These are phyloP conservation scores for Pachliopta kotzebuea DNA, from an alignment of 2,888 invertebrate species.

Conservation along the genomic window DNA sequence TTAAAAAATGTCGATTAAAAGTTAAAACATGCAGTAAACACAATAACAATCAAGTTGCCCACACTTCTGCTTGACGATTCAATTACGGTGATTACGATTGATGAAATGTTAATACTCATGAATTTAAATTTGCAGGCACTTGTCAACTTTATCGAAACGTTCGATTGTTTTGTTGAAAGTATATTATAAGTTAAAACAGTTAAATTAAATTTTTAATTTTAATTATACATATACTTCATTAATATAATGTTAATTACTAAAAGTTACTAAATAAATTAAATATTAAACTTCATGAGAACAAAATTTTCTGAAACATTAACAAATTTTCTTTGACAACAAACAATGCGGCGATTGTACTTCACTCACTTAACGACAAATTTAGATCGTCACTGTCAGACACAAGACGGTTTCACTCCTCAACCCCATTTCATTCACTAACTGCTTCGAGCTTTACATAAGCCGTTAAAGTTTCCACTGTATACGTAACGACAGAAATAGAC, in stretches of 20 bases:
- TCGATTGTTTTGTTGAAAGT: slow-evolving; percentile 4
- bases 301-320: too few species aligned
- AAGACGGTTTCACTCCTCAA: too few species aligned
- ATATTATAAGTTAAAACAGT: slow-evolving; percentile 5
- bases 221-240: neutral
- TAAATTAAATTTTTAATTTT: neutral
- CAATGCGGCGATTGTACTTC: too few species aligned
- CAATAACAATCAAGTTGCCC: neutral
- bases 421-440: too few species aligned
- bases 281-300: neutral
- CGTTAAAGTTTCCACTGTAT: too few species aligned
- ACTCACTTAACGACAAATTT: neutral
- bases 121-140: slow-evolving; percentile 20
- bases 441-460: too few species aligned
- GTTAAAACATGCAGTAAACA: neutral
- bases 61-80: slow-evolving; percentile 16
- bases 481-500: too few species aligned
- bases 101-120: slow-evolving; percentile 22
- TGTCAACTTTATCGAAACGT: slow-evolving; percentile 13
- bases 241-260: neutral
- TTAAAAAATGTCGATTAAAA: neutral
- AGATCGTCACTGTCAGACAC: neutral
- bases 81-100: slow-evolving; percentile 20
- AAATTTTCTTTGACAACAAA: too few species aligned
- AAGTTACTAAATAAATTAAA: neutral